phyloP scores from a whole-genome alignment of 2,113 vertebrate species.

The Microcebus jonahi region DNA sequence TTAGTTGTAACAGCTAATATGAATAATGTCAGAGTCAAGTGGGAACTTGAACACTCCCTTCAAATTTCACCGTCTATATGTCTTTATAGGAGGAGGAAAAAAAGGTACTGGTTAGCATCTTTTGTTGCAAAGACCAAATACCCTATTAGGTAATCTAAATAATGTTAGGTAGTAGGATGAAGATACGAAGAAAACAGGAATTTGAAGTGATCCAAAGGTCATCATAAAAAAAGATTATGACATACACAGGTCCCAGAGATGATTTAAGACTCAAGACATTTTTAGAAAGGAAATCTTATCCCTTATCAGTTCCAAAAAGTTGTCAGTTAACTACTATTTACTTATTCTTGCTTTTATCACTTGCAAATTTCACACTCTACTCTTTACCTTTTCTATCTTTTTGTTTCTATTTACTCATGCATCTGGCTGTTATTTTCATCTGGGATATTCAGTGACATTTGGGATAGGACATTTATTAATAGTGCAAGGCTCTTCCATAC shows the following conservation, averaged over 20 bases:
- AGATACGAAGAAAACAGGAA: not conserved
- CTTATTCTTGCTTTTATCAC: not conserved
- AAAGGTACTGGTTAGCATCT: not conserved
- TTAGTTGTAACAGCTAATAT: not conserved
- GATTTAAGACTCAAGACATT: not conserved
- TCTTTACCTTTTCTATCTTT: not conserved
- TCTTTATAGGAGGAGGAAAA: not conserved
- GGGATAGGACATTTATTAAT: conserved; percentile 11
- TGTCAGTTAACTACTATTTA: not conserved
- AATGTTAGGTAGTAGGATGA: not conserved
- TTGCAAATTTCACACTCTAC: not conserved
- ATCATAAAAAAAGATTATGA: not conserved
- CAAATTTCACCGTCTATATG: not conserved
- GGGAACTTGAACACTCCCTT: not conserved
- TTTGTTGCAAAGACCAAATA: not conserved
- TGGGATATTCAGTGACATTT: not conserved
- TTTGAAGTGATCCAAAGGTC: not conserved
- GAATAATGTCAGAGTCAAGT: conserved; percentile 22
- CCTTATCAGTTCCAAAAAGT: not conserved
- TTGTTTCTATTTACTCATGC: not conserved
- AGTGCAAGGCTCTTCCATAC: not conserved
- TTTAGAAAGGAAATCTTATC: not conserved
- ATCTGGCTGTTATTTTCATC: not conserved
- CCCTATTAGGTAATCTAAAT: not conserved
- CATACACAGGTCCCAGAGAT: not conserved